Base-by-base conservation (phyloP, 2,797 vertebrate genomes). In the Trematomus bernacchii region DNA sequence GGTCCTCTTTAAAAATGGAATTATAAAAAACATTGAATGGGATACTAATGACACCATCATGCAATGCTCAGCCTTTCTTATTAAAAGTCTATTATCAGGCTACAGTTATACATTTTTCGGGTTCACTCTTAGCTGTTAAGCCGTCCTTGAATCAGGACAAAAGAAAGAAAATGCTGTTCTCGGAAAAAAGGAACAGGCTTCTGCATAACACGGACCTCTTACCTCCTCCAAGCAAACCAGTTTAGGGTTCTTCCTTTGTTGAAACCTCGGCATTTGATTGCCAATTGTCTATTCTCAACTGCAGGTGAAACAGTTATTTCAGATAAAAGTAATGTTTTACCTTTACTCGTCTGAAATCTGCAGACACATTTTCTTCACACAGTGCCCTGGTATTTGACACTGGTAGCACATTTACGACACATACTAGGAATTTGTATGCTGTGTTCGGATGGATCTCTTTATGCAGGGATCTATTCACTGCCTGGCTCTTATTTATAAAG, bases 401-500 rank as follows among this genome's bases (percentile, higher is more conserved):
- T 27, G 63, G 27, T 42, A 48, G 58, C 44, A 61, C 66, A 74
- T 79, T 60, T 76, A 65, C 9, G 15, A 52, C 57, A 57, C 74
- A 59, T 52, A 8, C 40, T 40, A 27, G 54, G 48, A 46, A 86
- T 81, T 81, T 79, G 66, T 82, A 79, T 77, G 71, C 73, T 6
- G 50, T 54, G 66, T 73, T 57, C 75, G 77, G 54, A 76, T 48
- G 50, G 62, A 64, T 72, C 58, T 79, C 59, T 72, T 85, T 85
- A 76, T 84, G 79, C 50, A 54, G 44, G 53, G 51, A 73, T 79
- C 76, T 71, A 57, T 79, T 85, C 19, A 80, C 33, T 30, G 37
- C 52, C 65, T 82, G 65, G 61, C 80, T 80, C 80, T 83, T 80
- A 77, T 85, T 83, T 80, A 67, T 64, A 58, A 69, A 52, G 67